Evolutionary conservation across 2,888 invertebrate species (phyloP), one percentile per base, ranked within the genome.

Genomic region (Empis stercorea): DNA sequence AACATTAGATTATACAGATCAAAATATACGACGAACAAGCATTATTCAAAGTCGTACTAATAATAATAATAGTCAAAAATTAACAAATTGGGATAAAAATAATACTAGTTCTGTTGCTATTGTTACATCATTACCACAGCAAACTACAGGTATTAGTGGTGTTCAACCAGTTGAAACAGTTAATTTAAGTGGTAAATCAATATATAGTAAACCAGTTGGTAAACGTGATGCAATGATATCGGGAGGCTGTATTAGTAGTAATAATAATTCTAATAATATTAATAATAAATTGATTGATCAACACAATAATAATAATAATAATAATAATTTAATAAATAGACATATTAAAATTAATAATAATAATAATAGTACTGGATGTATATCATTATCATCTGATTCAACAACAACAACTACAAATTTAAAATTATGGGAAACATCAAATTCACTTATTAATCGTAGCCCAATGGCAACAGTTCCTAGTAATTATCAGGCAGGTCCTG

Each of bases 391-490:
- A 48, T 54, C 43, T 46, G 57, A 42, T 52, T 54, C 45, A 53
- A 55, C 55, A n/a, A n/a, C n/a, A n/a, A n/a, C n/a, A n/a, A n/a
- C n/a, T n/a, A n/a, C n/a, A 50, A 56, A 48, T 50, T 52, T 48
- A 45, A 56, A 51, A 52, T 60, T 37, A 58, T 59, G 48, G 58
- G 59, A 50, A 52, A 56, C 62, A 34, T 49, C 57, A 15, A 53
- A 52, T 43, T 54, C 58, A 52, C 57, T 64, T 54, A 59, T 65
- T 43, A 65, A 69, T 55, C 64, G 65, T 47, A 66, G 68, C 54
- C 69, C 69, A 52, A 69, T 70, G 67, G 68, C 70, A 52, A 63
- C 68, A 62, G 66, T 70, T 65, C 69, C 69, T 63, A 66, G 68
- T 55, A 68, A 69, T 61, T 67, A 69, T 63, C 69, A 69, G 63